Evolutionary conservation across 2,113 vertebrate species (phyloP).

Genomic region (Plectropomus leopardus): DNA sequence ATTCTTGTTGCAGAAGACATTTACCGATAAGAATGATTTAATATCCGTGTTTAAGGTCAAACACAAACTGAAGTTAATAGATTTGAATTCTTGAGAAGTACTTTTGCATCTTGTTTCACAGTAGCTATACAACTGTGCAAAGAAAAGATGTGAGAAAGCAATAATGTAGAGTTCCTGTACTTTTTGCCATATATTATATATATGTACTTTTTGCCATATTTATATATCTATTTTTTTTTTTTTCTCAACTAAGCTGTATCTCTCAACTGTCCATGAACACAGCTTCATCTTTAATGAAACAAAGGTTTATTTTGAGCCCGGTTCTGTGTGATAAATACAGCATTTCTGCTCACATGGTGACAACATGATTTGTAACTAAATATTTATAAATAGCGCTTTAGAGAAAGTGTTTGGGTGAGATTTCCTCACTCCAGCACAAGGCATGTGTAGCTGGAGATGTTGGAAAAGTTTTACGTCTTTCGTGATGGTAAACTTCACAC

Average conservation of each 20-base stretch:
- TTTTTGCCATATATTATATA: too few species aligned
- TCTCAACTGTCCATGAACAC: slow-evolving; percentile 21
- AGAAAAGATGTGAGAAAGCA: not conserved
- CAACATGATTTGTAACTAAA: slow-evolving; percentile 11
- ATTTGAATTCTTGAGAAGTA: slow-evolving; percentile 41
- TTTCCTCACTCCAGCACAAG: not conserved
- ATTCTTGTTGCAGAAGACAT: slow-evolving; percentile 41
- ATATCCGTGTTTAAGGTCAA: slow-evolving; percentile 55
- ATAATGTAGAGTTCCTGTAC: not conserved
- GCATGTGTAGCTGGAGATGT: not conserved
- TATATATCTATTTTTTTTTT: not conserved
- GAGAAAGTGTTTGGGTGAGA: not conserved
- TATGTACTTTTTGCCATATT: not conserved
- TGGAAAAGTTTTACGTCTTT: not conserved
- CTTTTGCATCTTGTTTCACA: slow-evolving; percentile 9
- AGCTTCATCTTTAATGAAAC: not conserved
- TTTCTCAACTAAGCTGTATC: not conserved
- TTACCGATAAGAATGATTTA: slow-evolving; percentile 59
- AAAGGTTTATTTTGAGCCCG: slow-evolving; percentile 2
- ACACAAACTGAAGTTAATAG: slow-evolving; percentile 18
- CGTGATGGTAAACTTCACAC: slow-evolving; percentile 10
- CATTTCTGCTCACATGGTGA: slow-evolving; percentile 9
- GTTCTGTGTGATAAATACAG: slow-evolving; percentile 15
- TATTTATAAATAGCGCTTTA: slow-evolving; percentile 22
- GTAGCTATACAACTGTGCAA: not conserved